Conservation (phyloP, 2,888 invertebrate genomes). For the Aspidapion aeneum region DNA sequence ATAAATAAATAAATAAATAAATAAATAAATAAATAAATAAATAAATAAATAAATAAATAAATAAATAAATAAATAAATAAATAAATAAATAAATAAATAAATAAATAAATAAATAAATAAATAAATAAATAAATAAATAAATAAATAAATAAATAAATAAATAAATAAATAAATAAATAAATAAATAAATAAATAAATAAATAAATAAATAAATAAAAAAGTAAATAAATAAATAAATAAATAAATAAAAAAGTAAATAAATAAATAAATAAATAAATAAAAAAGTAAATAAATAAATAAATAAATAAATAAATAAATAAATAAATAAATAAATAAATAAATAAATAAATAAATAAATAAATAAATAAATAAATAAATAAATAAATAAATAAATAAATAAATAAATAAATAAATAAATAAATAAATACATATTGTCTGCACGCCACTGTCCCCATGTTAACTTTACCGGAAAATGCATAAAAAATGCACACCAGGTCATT, state of each 20-base stretch:
- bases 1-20: slow-evolving; percentile 9
- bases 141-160: slow-evolving; percentile 7
- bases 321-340: not conserved
- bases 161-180: slow-evolving; percentile 8
- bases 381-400: not conserved
- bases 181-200: slow-evolving; percentile 7
- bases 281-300: not conserved
- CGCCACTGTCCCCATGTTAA: no score
- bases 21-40: slow-evolving; percentile 9
- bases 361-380: not conserved
- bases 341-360: not conserved
- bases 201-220: not conserved
- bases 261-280: not conserved
- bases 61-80: slow-evolving; percentile 9
- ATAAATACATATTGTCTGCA: no score
- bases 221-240: not conserved
- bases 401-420: not conserved
- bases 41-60: slow-evolving; percentile 9
- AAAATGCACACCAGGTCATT: no score
- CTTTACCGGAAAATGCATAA: no score
- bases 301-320: slow-evolving; percentile 6
- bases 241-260: not conserved
- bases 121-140: slow-evolving; percentile 8
- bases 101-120: slow-evolving; percentile 9
- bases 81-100: slow-evolving; percentile 9